phyloP scores from a whole-genome alignment of 2,888 invertebrate species.

The Brachylomia viminalis region DNA sequence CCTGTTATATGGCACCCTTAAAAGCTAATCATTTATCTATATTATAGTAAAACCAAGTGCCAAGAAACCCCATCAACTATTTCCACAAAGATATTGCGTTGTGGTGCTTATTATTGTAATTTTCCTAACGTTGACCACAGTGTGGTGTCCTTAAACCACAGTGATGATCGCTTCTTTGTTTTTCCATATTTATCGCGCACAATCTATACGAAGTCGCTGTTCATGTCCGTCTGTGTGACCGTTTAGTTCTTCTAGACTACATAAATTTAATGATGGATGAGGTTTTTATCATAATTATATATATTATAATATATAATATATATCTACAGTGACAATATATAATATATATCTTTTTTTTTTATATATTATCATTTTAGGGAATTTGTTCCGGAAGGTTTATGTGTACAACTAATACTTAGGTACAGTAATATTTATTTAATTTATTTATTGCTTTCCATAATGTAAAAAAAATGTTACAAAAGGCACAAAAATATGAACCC shows the following conservation, averaged over 20 bases:
- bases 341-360: too few species aligned
- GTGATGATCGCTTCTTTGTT: constrained; percentile 54
- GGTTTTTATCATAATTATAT: fast-evolving
- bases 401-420: too few species aligned
- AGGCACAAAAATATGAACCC: too few species aligned
- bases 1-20: neutral
- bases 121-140: constrained; percentile 24
- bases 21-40: neutral
- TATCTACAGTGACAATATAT: too few species aligned
- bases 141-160: constrained; percentile 49
- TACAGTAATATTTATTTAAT: too few species aligned
- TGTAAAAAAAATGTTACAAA: too few species aligned
- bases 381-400: neutral
- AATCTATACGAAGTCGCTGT: neutral
- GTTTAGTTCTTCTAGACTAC: neutral
- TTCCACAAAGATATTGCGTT: constrained; percentile 20
- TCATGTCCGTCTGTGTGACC: neutral
- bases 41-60: neutral
- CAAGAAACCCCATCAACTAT: constrained; percentile 11
- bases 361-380: too few species aligned
- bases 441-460: too few species aligned
- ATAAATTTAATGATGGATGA: neutral
- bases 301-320: too few species aligned
- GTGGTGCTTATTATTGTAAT: constrained; percentile 32
- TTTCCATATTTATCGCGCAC: constrained; percentile 25